Evolutionary conservation across 1,140 invertebrate species (phyloP), one percentile per base, ranked within the genome.

Genomic region (Laupala kohalensis): DNA sequence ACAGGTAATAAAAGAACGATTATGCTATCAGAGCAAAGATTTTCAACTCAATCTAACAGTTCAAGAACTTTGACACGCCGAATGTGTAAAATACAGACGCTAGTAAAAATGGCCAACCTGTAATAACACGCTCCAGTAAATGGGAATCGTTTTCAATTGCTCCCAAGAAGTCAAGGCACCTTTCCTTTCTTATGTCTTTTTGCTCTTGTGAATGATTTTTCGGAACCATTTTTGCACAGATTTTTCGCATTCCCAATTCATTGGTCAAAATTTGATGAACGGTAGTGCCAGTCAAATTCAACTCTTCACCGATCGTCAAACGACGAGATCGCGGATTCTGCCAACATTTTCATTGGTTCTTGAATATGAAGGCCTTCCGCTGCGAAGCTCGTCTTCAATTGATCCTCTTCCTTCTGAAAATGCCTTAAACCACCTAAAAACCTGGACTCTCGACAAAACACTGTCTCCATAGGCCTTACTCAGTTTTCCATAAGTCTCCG

Each of bases 241-340:
- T 65, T 72, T 67, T 71, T 28, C 64, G 66, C 69, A 25, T 67
- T 29, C 53, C 25, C 64, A 74, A 74, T 75, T 76, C 74, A 72
- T 73, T 76, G 66, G 72, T 73, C 69, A 76, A 74, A 74, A 75
- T 69, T 28, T 76, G 72, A 75, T 75, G 74, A 70, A 74, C 75
- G 71, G 71, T 74, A 68, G 66, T 75, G 65, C 72, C 67, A 70
- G 15, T 70, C 69, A 53, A 70, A 70, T 70, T 70, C 25, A 70
- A 70, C 30, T 70, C 69, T 70, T 53, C 69, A 26, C 30, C 69
- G 25, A 70, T 70, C 27, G 30, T 53, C 30, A 53, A 70, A 15
- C 27, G n/a, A 70, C 62, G 30, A 53, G 30, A 64, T 70, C n/a
- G 27, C 62, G 30, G 69, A 70, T 70, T 70, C 29, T 70, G 29